Conservation (phyloP, 1,140 invertebrate species). For the Whitmania pigra region DNA sequence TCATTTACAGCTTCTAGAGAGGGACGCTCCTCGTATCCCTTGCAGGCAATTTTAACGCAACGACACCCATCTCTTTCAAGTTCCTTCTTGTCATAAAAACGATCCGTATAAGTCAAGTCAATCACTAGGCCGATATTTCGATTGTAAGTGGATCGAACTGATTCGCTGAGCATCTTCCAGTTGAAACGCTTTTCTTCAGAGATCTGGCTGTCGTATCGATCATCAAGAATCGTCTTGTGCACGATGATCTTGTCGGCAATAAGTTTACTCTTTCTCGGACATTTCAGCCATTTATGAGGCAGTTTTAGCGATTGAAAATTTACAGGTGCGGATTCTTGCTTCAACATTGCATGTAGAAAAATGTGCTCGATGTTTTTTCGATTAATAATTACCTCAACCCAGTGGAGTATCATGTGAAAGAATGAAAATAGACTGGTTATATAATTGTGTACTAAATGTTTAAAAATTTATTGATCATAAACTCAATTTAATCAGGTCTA, state of each 20-base stretch:
- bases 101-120: conserved; percentile 81
- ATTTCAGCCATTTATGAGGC: neutral
- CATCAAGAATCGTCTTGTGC: conserved; percentile 78
- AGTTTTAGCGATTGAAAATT: conserved; percentile 2
- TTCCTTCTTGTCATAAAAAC: conserved; percentile 73
- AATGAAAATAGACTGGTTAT: no score
- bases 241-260: conserved; percentile 52
- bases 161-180: conserved; percentile 58
- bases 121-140: conserved; percentile 81
- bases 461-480: no score
- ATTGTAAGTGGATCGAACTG: conserved; percentile 43
- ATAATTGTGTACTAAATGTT: no score
- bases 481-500: no score
- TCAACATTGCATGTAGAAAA: no score
- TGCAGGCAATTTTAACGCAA: conserved; percentile 74
- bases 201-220: conserved; percentile 63
- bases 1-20: neutral
- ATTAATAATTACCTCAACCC: no score
- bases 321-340: no score
- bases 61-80: conserved; percentile 57
- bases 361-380: no score
- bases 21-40: conserved; percentile 53
- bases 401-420: no score
- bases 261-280: conserved; percentile 3
- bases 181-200: conserved; percentile 64